phyloP scores from a whole-genome alignment of 2,888 invertebrate species.

The Cosmorhoe ocellata region DNA sequence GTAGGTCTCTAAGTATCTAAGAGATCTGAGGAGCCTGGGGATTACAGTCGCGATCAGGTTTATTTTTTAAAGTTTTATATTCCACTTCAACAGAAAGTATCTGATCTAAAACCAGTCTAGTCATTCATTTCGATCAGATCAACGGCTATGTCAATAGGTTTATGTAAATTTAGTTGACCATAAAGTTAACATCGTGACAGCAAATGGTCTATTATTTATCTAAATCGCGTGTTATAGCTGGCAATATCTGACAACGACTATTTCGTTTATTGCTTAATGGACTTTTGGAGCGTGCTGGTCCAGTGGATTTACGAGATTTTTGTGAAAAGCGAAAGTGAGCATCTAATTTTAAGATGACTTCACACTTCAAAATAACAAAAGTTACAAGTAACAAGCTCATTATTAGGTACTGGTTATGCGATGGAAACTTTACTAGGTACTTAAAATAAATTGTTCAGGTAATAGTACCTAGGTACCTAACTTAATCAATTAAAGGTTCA shows the following conservation, averaged over 20 bases:
- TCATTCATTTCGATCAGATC: neutral
- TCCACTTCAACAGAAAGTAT: too few relatives aligned
- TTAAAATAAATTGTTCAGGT: too few relatives aligned
- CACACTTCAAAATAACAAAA: neutral
- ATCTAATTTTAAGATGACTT: slow-evolving; percentile 5
- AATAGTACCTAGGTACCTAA: too few relatives aligned
- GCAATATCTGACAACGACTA: slow-evolving; percentile 13
- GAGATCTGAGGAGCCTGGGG: too few relatives aligned
- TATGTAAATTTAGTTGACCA: slow-evolving; percentile 21
- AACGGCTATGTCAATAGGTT: slow-evolving; percentile 2
- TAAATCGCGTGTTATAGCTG: slow-evolving; percentile 18
- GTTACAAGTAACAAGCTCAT: neutral
- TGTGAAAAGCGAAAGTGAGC: slow-evolving; percentile 29
- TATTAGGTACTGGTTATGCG: neutral
- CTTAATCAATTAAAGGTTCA: too few relatives aligned
- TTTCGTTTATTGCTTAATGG: slow-evolving; percentile 21
- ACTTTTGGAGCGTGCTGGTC: slow-evolving; percentile 10
- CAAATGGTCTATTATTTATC: slow-evolving; percentile 12
- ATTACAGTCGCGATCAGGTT: too few relatives aligned
- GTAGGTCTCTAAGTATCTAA: too few relatives aligned
- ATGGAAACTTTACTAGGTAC: too few relatives aligned
- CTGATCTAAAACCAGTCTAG: neutral
- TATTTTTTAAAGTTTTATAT: too few relatives aligned
- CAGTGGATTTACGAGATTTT: slow-evolving; percentile 15
- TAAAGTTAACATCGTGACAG: slow-evolving; percentile 23